Evolutionary conservation across 2,888 invertebrate species (phyloP).

Genomic region (Heliconius ethilla): DNA sequence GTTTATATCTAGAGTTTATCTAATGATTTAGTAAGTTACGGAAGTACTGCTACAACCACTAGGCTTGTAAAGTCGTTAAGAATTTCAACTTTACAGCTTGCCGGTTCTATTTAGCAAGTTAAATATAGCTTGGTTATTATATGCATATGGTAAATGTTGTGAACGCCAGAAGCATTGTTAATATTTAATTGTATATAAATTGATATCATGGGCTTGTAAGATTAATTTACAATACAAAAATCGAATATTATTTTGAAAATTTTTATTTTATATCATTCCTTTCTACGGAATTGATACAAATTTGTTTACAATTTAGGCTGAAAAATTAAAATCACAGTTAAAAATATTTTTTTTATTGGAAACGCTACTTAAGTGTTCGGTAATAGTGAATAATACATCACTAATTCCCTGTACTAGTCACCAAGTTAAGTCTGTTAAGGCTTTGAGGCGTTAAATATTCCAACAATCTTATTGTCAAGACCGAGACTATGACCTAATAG

Average conservation of each 20-base stretch:
- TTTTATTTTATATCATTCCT: too few relatives aligned
- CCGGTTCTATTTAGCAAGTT: not conserved
- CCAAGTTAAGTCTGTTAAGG: constrained; percentile 21
- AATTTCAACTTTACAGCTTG: not conserved
- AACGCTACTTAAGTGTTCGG: not conserved
- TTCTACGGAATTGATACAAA: too few relatives aligned
- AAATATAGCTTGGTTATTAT: too few relatives aligned
- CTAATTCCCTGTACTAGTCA: not conserved
- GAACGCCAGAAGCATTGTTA: too few relatives aligned
- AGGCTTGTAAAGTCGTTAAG: not conserved
- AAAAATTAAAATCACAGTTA: not conserved
- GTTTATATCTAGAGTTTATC: not conserved
- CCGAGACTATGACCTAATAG: not conserved
- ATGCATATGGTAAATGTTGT: not conserved
- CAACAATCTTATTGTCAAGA: constrained; percentile 7
- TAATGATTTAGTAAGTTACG: constrained; percentile 6
- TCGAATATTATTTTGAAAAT: too few relatives aligned
- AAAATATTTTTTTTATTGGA: not conserved
- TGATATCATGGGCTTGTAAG: too few relatives aligned
- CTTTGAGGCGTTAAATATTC: constrained; percentile 14
- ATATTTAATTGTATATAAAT: too few relatives aligned
- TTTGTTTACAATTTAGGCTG: not conserved
- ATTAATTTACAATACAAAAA: too few relatives aligned
- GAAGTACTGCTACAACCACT: constrained; percentile 6
- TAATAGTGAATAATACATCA: not conserved